phyloP scores from a whole-genome alignment of 2,888 invertebrate genomes.

The Liodrosophila aerea region DNA sequence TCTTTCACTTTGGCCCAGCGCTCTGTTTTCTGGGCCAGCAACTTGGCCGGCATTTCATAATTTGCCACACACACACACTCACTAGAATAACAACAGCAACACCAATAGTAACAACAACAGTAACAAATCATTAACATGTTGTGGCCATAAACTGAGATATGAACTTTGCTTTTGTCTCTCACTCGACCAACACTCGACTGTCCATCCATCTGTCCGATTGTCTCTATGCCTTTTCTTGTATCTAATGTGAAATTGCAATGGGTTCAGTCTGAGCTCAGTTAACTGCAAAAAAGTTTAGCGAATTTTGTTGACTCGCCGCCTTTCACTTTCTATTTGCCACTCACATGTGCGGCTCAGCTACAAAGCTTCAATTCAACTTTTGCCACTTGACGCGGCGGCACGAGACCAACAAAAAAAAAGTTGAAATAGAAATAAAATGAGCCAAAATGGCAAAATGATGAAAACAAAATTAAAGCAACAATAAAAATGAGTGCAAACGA shows the following conservation, averaged over 20 bases:
- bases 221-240: not conserved
- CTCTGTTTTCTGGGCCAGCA: slow-evolving; percentile 40
- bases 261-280: slow-evolving; percentile 15
- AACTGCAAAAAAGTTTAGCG: slow-evolving; percentile 21
- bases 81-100: slow-evolving; percentile 3
- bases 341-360: slow-evolving; percentile 29
- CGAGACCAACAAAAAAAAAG: slow-evolving; percentile 35
- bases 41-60: slow-evolving; percentile 38
- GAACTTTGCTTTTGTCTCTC: slow-evolving; percentile 14
- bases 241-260: slow-evolving; percentile 18
- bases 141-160: slow-evolving; percentile 6
- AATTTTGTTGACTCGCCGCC: slow-evolving; percentile 39
- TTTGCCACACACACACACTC: slow-evolving; percentile 27
- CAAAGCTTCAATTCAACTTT: slow-evolving; percentile 40
- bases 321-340: slow-evolving; percentile 52
- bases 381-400: slow-evolving; percentile 51
- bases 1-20: slow-evolving; percentile 41
- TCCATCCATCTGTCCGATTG: not conserved
- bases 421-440: slow-evolving; percentile 6
- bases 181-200: too few species aligned
- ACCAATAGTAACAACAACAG: slow-evolving; percentile 9
- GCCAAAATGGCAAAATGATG: not conserved
- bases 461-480: not conserved
- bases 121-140: slow-evolving; percentile 47
- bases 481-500: not conserved